Conservation (phyloP, 2,113 vertebrate species). For the Psilopogon haemacephalus region DNA sequence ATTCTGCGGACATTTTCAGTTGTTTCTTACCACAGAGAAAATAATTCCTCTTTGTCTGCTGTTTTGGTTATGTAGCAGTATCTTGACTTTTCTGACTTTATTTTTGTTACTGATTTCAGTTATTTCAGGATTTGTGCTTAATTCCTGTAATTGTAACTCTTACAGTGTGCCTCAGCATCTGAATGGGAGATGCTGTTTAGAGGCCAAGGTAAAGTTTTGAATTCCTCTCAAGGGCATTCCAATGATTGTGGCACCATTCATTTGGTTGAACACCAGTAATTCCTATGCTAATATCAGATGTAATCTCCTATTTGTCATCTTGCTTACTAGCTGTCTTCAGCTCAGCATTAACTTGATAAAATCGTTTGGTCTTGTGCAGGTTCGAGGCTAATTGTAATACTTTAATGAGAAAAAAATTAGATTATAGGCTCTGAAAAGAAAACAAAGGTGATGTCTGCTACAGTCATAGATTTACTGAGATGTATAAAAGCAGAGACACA, state of each 20-base stretch:
- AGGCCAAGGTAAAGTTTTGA: conserved; percentile 28
- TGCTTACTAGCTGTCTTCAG: neutral
- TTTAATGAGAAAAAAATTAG: too few species aligned
- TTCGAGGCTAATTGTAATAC: too few species aligned
- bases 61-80: neutral
- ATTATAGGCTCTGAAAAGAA: too few species aligned
- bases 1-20: neutral
- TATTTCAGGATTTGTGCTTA: neutral
- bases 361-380: too few species aligned
- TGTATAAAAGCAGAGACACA: too few species aligned
- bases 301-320: neutral
- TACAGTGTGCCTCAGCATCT: accelerated
- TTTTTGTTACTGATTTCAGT: neutral
- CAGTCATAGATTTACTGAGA: too few species aligned
- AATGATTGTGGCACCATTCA: neutral
- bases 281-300: neutral
- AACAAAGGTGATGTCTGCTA: too few species aligned
- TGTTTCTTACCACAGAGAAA: neutral
- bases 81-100: neutral
- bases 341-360: neutral
- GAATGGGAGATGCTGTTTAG: neutral
- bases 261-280: conserved; percentile 4
- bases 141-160: neutral
- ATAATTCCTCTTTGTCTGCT: neutral
- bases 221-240: neutral